These are phyloP conservation scores for Tetraodon nigroviridis DNA, from an alignment of 2,113 vertebrate species.

Conservation along the genomic window DNA sequence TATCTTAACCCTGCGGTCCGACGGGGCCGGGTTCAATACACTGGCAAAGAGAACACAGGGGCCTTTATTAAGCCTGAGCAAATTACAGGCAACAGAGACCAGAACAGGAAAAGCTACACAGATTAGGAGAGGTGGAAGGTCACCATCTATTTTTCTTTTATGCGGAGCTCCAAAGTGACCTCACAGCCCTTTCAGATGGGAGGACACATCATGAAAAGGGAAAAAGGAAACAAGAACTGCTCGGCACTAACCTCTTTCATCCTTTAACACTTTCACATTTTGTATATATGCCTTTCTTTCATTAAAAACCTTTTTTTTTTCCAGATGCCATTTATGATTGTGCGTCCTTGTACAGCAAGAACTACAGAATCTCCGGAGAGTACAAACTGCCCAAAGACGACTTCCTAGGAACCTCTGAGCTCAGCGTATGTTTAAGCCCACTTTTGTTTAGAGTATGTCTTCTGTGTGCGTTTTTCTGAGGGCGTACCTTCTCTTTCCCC, in stretches of 20 bases:
- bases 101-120: constrained; percentile 51
- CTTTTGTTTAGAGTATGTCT: not conserved
- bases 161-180: constrained; percentile 15
- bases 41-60: constrained; percentile 50
- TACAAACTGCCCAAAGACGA: constrained; percentile 93
- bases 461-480: not conserved
- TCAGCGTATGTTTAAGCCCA: constrained; percentile 76
- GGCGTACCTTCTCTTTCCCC: not conserved
- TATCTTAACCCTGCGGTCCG: constrained; percentile 44
- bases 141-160: constrained; percentile 23
- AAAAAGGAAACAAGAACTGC: no score
- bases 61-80: constrained; percentile 39
- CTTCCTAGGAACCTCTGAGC: constrained; percentile 87
- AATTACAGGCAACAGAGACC: constrained; percentile 41
- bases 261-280: no score
- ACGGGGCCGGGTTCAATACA: constrained; percentile 33
- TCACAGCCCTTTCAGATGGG: constrained; percentile 22
- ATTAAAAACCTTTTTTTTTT: constrained; percentile 6
- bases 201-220: constrained; percentile 13
- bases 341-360: constrained; percentile 88
- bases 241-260: no score
- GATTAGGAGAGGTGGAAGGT: constrained; percentile 46
- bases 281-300: not conserved
- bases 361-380: constrained; percentile 89
- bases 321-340: constrained; percentile 95